These are phyloP conservation scores for Pyrrhia umbra DNA, from an alignment of 2,888 invertebrate genomes.

Conservation along the genomic window DNA sequence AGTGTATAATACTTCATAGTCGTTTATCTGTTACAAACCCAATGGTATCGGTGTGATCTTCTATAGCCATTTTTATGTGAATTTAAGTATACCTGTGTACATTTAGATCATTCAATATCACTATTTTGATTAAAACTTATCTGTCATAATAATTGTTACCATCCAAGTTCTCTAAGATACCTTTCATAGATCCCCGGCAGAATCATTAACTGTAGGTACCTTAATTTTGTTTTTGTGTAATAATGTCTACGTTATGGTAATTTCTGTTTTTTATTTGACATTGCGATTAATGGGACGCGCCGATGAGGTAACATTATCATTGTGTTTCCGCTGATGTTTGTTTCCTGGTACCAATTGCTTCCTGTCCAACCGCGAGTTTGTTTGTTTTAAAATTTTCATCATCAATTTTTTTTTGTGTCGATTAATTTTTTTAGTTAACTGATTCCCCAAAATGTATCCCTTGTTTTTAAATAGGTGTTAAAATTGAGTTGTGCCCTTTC, in stretches of 20 bases:
- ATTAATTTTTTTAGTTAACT: neutral
- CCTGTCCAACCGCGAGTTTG: constrained; percentile 69
- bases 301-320: constrained; percentile 78
- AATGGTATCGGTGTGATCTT: neutral
- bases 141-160: too few species aligned
- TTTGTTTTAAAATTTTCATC: constrained; percentile 50
- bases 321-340: constrained; percentile 71
- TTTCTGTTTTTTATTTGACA: constrained; percentile 74
- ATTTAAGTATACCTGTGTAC: too few species aligned
- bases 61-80: neutral
- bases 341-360: constrained; percentile 83
- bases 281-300: constrained; percentile 71
- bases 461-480: neutral
- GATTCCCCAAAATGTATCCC: neutral
- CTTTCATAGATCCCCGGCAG: constrained; percentile 22
- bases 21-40: neutral
- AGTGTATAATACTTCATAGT: constrained; percentile 9
- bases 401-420: neutral
- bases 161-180: constrained; percentile 25
- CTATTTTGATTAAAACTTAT: neutral
- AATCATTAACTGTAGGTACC: constrained; percentile 34
- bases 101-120: too few species aligned
- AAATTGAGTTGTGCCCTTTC: neutral
- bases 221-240: constrained; percentile 50
- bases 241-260: constrained; percentile 62